phyloP scores from a whole-genome alignment of 2,113 vertebrate genomes.

The Calyptomena viridis region DNA sequence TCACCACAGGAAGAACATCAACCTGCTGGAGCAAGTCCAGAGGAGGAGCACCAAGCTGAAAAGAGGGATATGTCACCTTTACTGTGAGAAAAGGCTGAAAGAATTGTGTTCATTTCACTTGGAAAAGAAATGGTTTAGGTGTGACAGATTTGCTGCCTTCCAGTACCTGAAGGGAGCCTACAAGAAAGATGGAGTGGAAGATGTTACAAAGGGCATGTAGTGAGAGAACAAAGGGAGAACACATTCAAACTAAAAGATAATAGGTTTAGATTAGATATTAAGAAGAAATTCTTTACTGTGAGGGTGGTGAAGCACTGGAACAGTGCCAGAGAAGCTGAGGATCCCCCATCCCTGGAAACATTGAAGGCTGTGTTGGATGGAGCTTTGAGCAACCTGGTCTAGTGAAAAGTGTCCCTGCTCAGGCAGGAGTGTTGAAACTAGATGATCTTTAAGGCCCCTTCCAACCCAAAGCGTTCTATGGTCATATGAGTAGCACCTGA shows the following conservation, averaged over 20 bases:
- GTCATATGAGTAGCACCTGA: neutral
- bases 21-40: fast-evolving
- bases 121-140: neutral
- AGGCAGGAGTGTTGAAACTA: neutral
- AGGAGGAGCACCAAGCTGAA: neutral
- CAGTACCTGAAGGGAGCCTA: neutral
- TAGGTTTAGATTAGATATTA: neutral
- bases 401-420: neutral
- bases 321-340: neutral
- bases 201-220: neutral
- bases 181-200: too few relatives aligned
- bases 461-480: neutral
- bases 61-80: neutral
- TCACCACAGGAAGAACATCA: neutral
- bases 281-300: neutral
- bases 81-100: neutral
- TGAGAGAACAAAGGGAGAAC: neutral
- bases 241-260: neutral
- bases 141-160: neutral
- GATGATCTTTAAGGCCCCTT: neutral
- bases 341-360: neutral
- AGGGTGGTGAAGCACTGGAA: neutral
- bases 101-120: neutral
- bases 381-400: neutral
- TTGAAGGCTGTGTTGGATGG: neutral